These are phyloP conservation scores for Burhinus bistriatus DNA, from an alignment of 2,113 vertebrate species.

Conservation along the genomic window DNA sequence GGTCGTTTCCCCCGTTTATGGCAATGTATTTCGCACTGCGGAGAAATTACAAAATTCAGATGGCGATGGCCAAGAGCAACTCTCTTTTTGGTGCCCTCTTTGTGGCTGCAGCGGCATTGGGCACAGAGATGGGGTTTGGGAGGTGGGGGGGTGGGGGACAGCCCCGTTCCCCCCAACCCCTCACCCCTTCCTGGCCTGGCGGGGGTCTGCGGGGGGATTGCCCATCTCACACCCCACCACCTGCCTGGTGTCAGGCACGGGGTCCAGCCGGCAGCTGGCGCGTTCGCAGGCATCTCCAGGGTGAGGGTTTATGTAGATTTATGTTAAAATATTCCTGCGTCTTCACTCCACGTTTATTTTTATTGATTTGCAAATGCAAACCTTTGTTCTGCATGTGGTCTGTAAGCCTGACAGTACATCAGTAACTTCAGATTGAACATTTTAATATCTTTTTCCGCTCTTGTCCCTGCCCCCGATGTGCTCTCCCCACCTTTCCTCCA, in stretches of 20 bases:
- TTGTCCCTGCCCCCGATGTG: neutral
- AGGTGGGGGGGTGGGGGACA: too few relatives aligned
- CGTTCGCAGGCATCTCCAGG: neutral
- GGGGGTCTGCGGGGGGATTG: rapidly evolving
- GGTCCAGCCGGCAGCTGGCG: neutral
- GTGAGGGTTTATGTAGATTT: slow-evolving; percentile 57
- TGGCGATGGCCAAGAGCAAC: rapidly evolving
- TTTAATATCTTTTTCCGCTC: neutral
- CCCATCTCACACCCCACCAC: neutral
- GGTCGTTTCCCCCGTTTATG: neutral
- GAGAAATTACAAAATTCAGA: neutral
- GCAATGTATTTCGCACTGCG: neutral
- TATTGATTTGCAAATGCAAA: slow-evolving; percentile 76
- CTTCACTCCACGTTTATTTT: slow-evolving; percentile 67
- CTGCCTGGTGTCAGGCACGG: rapidly evolving
- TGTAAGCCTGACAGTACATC: slow-evolving; percentile 23
- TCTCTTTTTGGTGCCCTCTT: neutral
- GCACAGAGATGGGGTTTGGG: neutral
- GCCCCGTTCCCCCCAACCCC: neutral
- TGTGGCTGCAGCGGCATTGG: rapidly evolving
- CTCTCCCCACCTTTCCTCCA: neutral
- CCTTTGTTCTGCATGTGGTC: slow-evolving; percentile 60
- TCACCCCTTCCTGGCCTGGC: neutral
- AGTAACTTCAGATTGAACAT: slow-evolving; percentile 14
- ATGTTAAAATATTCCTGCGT: slow-evolving; percentile 63